A percentile compares a stretch with the other conserved stretches of the same genome.
phyloP scores from a whole-genome alignment of 2,797 vertebrate species.

The Ispidina lecontei region DNA sequence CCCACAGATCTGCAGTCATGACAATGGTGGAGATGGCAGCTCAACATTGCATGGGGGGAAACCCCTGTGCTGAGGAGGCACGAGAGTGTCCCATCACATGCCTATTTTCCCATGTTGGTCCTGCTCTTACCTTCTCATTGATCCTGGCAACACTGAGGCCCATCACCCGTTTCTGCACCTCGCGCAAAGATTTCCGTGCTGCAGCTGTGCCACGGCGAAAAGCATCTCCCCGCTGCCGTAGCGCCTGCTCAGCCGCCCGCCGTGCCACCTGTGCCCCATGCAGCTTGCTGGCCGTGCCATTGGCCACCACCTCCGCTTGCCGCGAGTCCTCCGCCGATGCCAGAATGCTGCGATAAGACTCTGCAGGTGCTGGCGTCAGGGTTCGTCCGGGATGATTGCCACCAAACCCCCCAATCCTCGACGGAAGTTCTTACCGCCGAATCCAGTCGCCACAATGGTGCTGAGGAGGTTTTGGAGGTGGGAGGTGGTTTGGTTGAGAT shows the following conservation, averaged over 20 bases:
- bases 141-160: constrained; percentile 74
- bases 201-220: constrained; percentile 70
- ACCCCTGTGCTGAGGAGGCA: accelerated
- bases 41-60: accelerated
- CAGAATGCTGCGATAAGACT: constrained; percentile 78
- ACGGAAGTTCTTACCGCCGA: constrained; percentile 74
- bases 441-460: constrained; percentile 70
- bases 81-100: accelerated
- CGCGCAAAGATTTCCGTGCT: constrained; percentile 78
- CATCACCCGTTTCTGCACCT: constrained; percentile 76
- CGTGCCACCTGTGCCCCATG: constrained; percentile 61
- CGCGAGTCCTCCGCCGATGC: constrained; percentile 74
- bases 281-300: constrained; percentile 73
- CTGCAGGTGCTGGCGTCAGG: constrained; percentile 61
- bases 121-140: constrained; percentile 78
- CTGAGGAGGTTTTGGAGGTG: constrained; percentile 65
- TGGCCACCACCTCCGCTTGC: constrained; percentile 58
- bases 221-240: constrained; percentile 62
- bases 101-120: accelerated
- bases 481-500: constrained; percentile 78
- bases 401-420: background rate
- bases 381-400: background rate
- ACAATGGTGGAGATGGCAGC: background rate
- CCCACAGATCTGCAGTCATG: constrained; percentile 65
- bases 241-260: constrained; percentile 40